A percentile compares a stretch with the other conserved stretches of the same genome.
Conservation (phyloP, 2,113 vertebrate genomes). For the Herpailurus yagouaroundi region DNA sequence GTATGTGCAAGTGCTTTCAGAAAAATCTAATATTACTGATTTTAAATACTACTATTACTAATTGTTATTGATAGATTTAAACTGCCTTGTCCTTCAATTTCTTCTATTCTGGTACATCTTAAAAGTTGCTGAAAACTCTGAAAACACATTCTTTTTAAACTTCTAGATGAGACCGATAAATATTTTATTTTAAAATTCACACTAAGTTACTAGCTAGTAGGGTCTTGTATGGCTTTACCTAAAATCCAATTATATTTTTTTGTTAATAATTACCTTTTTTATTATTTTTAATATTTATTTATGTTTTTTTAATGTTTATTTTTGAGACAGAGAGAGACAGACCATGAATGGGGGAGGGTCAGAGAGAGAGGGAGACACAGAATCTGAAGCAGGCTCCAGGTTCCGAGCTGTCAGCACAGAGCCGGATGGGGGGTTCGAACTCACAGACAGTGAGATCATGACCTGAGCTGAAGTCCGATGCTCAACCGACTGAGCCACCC, state of each 20-base stretch:
- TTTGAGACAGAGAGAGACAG: no score
- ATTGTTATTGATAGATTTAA: neutral
- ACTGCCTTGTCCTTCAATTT: neutral
- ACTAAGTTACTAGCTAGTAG: neutral
- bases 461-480: no score
- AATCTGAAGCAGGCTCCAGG: no score
- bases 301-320: no score
- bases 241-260: neutral
- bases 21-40: neutral
- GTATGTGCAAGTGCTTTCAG: neutral
- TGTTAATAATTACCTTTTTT: neutral
- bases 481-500: no score
- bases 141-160: neutral
- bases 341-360: no score
- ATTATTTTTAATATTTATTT: no score
- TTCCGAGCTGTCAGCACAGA: no score
- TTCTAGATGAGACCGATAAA: neutral
- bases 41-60: neutral
- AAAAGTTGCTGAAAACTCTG: neutral
- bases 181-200: slow-evolving; percentile 36
- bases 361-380: no score
- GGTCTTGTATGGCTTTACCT: neutral
- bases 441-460: no score
- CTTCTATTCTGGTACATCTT: neutral
- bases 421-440: no score